Percentiles rank a stretch among this genome's conserved stretches.
Conservation (phyloP, 2,888 invertebrate genomes). For the Tetragnatha montana region DNA sequence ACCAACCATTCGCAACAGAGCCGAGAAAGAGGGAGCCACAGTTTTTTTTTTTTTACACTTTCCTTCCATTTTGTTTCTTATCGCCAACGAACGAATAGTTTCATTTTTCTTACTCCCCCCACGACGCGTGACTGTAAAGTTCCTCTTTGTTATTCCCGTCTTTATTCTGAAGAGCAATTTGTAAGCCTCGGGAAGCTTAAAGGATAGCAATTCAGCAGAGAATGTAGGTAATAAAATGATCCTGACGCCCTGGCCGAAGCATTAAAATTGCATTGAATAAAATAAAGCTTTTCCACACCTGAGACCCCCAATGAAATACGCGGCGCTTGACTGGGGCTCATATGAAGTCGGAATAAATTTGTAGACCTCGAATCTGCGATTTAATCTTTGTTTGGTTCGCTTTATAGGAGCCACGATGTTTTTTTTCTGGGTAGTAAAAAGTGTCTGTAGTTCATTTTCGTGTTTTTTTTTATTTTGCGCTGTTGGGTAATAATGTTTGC, state of each 20-base stretch:
- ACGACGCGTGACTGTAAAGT: background rate
- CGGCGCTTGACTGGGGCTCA: background rate
- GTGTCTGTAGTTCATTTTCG: background rate
- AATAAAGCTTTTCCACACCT: background rate
- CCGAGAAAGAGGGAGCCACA: background rate
- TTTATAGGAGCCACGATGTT: background rate
- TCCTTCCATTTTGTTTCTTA: background rate
- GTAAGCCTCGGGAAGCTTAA: background rate
- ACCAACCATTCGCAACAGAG: background rate
- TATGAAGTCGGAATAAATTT: background rate
- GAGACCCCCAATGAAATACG: background rate
- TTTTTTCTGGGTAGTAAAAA: background rate
- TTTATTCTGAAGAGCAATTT: constrained; percentile 1
- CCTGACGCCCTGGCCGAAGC: background rate
- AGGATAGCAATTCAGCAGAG: background rate
- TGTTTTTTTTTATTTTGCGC: background rate
- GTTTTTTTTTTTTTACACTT: background rate
- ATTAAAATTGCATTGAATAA: constrained; percentile 1
- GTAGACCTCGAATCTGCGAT: background rate
- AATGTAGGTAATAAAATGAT: constrained; percentile 1
- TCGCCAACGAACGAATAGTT: background rate
- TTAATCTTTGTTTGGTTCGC: background rate
- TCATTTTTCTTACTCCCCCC: background rate
- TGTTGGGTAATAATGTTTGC: background rate
- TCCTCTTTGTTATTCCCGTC: background rate